These are phyloP conservation scores for Drosophila melanosoma DNA, from an alignment of 2,888 invertebrate species.

Conservation along the genomic window DNA sequence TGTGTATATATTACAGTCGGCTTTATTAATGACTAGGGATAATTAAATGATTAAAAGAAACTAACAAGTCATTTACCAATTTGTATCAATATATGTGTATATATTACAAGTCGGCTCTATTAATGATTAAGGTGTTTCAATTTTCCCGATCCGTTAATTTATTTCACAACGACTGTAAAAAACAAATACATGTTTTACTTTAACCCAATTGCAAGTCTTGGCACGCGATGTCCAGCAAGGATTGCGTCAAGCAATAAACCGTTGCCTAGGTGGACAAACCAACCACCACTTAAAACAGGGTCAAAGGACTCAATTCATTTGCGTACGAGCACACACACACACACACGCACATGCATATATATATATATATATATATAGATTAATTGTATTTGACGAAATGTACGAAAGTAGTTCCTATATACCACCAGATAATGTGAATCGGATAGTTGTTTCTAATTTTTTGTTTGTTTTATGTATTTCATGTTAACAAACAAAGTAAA, in stretches of 20 bases:
- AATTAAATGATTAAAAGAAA: slow-evolving; percentile 1
- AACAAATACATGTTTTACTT: slow-evolving; percentile 21
- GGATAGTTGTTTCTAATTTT: neutral
- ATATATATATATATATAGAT: too few relatives aligned
- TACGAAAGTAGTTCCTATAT: neutral
- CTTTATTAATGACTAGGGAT: neutral
- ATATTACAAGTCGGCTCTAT: neutral
- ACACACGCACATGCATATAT: neutral
- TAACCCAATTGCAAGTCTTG: slow-evolving; percentile 67
- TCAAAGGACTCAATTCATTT: slow-evolving; percentile 24
- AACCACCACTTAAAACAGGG: slow-evolving; percentile 28
- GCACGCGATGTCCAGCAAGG: slow-evolving; percentile 70
- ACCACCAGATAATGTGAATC: slow-evolving; percentile 4
- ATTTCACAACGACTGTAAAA: slow-evolving; percentile 4
- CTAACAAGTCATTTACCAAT: slow-evolving; percentile 12
- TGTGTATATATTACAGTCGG: neutral
- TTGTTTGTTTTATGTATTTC: neutral
- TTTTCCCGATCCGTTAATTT: slow-evolving; percentile 4
- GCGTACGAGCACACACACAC: neutral
- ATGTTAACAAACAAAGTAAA: neutral
- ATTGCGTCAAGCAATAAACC: slow-evolving; percentile 58
- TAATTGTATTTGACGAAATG: neutral
- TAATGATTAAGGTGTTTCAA: neutral
- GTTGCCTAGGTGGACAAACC: slow-evolving; percentile 36
- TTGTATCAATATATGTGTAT: slow-evolving; percentile 2